Conservation (phyloP, 2,113 vertebrate species). For the Psephotus haematonotus region DNA sequence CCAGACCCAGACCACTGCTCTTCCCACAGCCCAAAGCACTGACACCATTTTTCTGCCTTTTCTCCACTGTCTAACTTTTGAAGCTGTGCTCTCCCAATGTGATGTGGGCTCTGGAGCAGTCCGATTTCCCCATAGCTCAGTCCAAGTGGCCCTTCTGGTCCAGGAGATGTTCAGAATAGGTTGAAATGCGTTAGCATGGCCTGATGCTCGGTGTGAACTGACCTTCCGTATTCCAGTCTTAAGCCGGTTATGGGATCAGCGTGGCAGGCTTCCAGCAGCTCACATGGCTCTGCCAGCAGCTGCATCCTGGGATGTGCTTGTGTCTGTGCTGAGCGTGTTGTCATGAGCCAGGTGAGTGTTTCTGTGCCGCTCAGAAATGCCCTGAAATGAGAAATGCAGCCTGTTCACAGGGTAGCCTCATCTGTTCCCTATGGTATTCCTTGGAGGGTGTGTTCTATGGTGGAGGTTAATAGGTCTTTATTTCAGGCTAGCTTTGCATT, state of each 20-base stretch:
- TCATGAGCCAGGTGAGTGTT: background rate
- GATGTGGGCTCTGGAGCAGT: background rate
- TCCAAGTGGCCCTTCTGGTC: background rate
- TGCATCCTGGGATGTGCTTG: accelerated
- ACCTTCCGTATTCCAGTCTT: background rate
- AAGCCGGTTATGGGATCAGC: slow-evolving; percentile 25
- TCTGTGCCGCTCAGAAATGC: background rate
- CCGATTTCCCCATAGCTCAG: background rate
- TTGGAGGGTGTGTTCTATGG: accelerated
- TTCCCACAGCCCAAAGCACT: background rate
- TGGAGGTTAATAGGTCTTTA: background rate
- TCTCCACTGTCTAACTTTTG: background rate
- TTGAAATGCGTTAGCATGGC: background rate
- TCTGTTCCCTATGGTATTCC: background rate
- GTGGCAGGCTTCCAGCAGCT: background rate
- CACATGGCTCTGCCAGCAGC: background rate
- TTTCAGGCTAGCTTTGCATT: background rate
- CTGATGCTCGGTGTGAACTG: background rate
- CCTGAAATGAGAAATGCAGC: background rate
- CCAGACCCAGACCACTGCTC: background rate
- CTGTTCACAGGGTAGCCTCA: background rate
- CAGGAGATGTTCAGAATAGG: background rate
- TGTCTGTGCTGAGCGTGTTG: background rate
- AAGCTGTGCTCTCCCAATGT: background rate
- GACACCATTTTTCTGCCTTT: background rate